Percentiles rank a stretch among this genome's conserved stretches.
Conservation (phyloP, 2,113 vertebrate species). For the Odontesthes bonariensis region DNA sequence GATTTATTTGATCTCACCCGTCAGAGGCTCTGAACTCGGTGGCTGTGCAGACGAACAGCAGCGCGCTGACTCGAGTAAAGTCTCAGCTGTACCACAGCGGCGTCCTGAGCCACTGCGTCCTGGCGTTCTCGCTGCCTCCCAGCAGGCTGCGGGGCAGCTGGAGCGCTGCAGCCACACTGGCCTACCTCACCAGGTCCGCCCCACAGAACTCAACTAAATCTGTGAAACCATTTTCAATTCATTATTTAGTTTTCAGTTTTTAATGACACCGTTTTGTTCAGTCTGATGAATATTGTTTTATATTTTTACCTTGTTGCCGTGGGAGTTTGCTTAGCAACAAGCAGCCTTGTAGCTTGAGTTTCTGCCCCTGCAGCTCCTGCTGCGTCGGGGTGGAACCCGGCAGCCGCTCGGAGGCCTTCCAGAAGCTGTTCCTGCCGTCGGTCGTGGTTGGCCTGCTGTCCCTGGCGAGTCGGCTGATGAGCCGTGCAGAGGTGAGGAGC, state of each 20-base stretch:
- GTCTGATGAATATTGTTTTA: too few relatives aligned
- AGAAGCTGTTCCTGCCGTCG: constrained; percentile 66
- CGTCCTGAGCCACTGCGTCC: constrained; percentile 56
- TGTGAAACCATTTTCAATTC: too few relatives aligned
- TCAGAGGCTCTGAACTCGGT: constrained; percentile 54
- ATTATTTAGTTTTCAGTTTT: too few relatives aligned
- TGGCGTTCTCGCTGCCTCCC: constrained; percentile 22
- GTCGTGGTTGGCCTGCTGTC: constrained; percentile 66
- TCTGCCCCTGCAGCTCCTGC: constrained; percentile 54
- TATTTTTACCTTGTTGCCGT: too few relatives aligned
- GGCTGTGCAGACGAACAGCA: background rate
- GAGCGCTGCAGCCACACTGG: constrained; percentile 36
- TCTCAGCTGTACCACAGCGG: constrained; percentile 52
- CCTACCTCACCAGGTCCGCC: constrained; percentile 61
- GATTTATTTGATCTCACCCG: background rate
- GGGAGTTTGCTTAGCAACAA: too few relatives aligned
- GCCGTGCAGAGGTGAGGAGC: constrained; percentile 33
- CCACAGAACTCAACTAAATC: too few relatives aligned
- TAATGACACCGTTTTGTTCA: too few relatives aligned
- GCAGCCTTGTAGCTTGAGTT: too few relatives aligned
- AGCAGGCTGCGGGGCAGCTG: constrained; percentile 32
- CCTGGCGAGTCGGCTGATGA: constrained; percentile 65
- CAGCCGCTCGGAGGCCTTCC: constrained; percentile 33
- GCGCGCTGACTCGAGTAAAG: constrained; percentile 24
- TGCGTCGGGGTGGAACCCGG: constrained; percentile 62